phyloP scores from a whole-genome alignment of 2,797 vertebrate species.

The Lepus oiostolus region DNA sequence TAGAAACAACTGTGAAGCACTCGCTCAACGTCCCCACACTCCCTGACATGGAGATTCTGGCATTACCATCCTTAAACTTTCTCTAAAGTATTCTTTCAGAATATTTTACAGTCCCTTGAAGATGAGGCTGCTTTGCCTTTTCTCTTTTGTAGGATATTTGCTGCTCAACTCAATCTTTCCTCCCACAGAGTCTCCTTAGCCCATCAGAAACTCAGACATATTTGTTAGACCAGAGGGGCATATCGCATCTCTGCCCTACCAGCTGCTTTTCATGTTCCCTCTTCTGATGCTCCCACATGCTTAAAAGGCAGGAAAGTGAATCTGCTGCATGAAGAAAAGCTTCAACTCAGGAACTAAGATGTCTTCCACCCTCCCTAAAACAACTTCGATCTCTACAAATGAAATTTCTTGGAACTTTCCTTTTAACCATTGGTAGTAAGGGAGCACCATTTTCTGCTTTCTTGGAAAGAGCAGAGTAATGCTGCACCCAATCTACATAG shows the following conservation, averaged over 20 bases:
- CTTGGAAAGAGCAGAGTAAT: accelerated
- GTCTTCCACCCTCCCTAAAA: neutral
- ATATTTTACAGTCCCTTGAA: neutral
- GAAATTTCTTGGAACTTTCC: neutral
- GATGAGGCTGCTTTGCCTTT: neutral
- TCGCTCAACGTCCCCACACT: neutral
- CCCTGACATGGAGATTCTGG: neutral
- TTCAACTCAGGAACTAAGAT: neutral
- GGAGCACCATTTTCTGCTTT: neutral
- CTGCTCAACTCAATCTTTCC: neutral
- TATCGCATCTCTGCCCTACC: neutral
- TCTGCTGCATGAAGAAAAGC: neutral
- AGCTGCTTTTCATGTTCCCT: neutral
- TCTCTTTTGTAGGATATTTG: neutral
- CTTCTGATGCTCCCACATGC: neutral
- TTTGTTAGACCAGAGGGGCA: neutral
- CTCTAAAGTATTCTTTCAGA: neutral
- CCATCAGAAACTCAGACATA: neutral
- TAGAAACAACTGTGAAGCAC: neutral
- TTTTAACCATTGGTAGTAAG: neutral
- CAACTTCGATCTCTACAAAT: neutral
- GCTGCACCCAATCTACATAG: neutral
- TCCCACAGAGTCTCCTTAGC: neutral
- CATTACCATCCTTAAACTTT: neutral
- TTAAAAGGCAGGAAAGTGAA: neutral